Conservation (phyloP, 2,113 vertebrate species). For the Mohoua ochrocephala region DNA sequence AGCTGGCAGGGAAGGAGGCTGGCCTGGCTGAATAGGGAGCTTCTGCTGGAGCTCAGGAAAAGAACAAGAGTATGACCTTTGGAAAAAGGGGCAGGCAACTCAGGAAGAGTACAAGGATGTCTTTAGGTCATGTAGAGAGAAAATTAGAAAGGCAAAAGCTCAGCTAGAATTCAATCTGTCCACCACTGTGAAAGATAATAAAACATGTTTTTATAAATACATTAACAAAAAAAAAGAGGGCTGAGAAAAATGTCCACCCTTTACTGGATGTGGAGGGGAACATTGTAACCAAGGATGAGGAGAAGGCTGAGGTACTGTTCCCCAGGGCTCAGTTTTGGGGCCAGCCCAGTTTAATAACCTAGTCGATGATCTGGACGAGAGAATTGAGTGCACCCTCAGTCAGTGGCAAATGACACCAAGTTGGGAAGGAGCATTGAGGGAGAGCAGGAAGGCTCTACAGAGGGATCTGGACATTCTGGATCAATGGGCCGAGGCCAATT, state of each 20-base stretch:
- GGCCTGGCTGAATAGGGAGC: background rate
- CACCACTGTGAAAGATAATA: background rate
- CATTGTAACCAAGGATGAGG: background rate
- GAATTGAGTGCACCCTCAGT: background rate
- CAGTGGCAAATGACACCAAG: background rate
- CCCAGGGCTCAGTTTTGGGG: background rate
- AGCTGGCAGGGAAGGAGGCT: background rate
- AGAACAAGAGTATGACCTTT: background rate
- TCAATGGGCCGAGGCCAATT: rapidly evolving
- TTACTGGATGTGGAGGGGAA: background rate
- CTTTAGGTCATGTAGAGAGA: background rate
- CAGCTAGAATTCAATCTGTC: background rate
- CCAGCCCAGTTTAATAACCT: background rate
- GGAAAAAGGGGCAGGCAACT: background rate
- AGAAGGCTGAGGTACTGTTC: background rate
- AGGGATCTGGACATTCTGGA: background rate
- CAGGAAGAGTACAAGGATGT: background rate
- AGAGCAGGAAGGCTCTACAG: background rate
- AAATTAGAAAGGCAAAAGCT: background rate
- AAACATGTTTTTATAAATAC: background rate
- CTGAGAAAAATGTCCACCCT: background rate
- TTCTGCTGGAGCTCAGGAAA: background rate
- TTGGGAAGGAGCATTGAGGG: background rate
- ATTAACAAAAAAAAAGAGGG: background rate
- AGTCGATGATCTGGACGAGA: background rate